phyloP scores from a whole-genome alignment of 2,113 vertebrate species.

The Cyanoderma ruficeps region DNA sequence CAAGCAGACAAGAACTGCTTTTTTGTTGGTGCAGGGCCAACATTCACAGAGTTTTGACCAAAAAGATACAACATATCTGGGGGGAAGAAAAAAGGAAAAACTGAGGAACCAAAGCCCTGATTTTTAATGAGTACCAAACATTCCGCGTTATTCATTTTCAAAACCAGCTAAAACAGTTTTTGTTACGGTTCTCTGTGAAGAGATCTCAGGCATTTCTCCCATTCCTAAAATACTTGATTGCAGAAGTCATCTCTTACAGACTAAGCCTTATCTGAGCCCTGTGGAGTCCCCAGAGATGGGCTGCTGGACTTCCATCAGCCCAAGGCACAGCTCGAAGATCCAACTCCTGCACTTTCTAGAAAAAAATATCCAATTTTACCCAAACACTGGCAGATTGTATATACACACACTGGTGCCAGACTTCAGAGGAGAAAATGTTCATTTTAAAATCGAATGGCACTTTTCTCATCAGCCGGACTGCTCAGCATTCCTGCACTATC shows the following conservation, averaged over 20 bases:
- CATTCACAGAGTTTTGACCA: neutral
- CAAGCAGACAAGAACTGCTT: neutral
- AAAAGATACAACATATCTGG: neutral
- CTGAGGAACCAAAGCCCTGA: fast-evolving
- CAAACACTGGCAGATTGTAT: neutral
- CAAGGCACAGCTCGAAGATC: neutral
- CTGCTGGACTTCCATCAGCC: neutral
- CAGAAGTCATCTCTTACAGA: neutral
- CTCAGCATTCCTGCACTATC: neutral
- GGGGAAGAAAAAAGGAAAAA: no score
- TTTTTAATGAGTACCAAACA: neutral
- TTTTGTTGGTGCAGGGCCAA: neutral
- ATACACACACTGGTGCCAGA: neutral
- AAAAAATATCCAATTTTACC: neutral
- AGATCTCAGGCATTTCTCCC: neutral
- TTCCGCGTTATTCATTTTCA: neutral
- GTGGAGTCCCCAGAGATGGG: neutral
- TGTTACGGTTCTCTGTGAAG: neutral
- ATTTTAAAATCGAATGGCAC: neutral
- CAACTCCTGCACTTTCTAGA: neutral
- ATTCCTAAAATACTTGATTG: neutral
- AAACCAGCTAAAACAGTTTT: neutral
- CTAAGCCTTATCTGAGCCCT: neutral
- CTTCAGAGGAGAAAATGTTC: neutral
- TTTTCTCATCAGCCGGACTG: neutral